phyloP scores from a whole-genome alignment of 2,797 vertebrate genomes.

The Sebastes cheni region DNA sequence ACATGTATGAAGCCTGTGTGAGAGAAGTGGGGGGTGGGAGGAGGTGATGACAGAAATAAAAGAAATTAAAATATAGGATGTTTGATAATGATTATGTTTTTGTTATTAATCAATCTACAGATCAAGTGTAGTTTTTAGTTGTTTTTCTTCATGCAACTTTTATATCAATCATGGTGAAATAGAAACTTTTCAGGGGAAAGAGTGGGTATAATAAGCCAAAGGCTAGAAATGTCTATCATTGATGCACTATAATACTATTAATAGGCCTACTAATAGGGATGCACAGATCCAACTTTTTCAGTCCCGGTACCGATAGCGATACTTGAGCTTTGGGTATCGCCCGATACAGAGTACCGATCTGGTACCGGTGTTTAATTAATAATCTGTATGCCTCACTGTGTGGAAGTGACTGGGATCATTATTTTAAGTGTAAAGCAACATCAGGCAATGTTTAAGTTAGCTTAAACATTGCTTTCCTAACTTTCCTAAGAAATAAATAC shows the following conservation, averaged over 20 bases:
- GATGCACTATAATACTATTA: background rate
- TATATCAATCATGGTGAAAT: background rate
- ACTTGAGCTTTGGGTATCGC: too few species aligned
- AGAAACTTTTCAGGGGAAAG: background rate
- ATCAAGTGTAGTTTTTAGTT: background rate
- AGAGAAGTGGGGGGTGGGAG: background rate
- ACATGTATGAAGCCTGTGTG: conserved; percentile 44
- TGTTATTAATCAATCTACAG: background rate
- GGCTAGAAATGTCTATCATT: background rate
- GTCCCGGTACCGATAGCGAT: too few species aligned
- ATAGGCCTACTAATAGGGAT: too few species aligned
- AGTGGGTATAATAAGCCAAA: background rate
- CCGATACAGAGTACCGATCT: too few species aligned
- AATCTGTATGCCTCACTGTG: too few species aligned
- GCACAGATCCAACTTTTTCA: too few species aligned
- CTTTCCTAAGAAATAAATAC: too few species aligned
- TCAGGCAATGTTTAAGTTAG: too few species aligned
- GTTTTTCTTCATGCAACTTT: background rate
- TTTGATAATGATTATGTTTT: background rate
- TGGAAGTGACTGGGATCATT: too few species aligned
- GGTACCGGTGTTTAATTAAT: too few species aligned
- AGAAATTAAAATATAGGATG: conserved; percentile 6
- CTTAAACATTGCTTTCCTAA: too few species aligned
- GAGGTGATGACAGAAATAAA: conserved; percentile 5
- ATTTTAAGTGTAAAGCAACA: too few species aligned